Conservation (phyloP, 2,888 invertebrate species). For the Chymomyza caudatula region DNA sequence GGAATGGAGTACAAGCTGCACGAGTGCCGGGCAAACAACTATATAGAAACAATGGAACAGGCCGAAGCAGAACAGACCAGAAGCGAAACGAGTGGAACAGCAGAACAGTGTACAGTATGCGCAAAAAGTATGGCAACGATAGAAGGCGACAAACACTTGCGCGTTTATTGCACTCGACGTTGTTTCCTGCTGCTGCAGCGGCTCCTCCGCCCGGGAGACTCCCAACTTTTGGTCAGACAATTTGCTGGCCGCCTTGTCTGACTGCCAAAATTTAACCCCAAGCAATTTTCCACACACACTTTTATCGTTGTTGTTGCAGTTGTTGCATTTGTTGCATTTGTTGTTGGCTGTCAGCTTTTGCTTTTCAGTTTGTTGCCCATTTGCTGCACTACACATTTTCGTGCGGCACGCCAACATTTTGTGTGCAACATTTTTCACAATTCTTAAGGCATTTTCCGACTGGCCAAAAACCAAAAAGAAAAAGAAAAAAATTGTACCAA, state of each 20-base stretch:
- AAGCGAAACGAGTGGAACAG: not conserved
- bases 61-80: not conserved
- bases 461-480: constrained; percentile 5
- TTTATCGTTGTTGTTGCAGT: constrained; percentile 24
- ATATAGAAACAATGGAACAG: not conserved
- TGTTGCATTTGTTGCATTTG: constrained; percentile 10
- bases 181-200: not conserved
- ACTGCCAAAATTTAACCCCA: constrained; percentile 67
- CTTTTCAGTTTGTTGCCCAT: constrained; percentile 13
- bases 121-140: not conserved
- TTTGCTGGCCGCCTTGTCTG: constrained; percentile 53
- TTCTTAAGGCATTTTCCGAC: constrained; percentile 60
- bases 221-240: constrained; percentile 56
- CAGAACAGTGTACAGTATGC: constrained; percentile 29
- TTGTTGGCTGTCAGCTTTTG: constrained; percentile 7
- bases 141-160: constrained; percentile 48
- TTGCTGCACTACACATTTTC: constrained; percentile 51
- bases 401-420: constrained; percentile 57
- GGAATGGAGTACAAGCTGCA: not conserved
- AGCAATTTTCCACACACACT: constrained; percentile 56
- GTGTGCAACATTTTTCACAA: constrained; percentile 66
- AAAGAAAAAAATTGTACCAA: not conserved
- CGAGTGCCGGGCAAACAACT: not conserved
- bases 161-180: constrained; percentile 63
- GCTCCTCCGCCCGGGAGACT: not conserved